A percentile compares a stretch with the other conserved stretches of the same genome.
These are phyloP conservation scores for Eupithecia insigniata DNA, from an alignment of 2,888 invertebrate genomes.

Conservation along the genomic window DNA sequence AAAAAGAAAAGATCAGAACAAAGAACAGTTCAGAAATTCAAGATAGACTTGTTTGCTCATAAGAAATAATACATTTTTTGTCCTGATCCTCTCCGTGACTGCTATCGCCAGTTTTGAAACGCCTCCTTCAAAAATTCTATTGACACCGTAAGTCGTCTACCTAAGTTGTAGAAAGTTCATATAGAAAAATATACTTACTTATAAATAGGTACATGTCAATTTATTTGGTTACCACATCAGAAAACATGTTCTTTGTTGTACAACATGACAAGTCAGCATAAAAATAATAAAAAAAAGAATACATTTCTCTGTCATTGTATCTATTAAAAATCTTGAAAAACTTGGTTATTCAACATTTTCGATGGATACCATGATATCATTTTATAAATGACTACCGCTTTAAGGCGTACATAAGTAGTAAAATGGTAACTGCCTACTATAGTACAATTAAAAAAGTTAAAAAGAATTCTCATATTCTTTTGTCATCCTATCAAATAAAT, in stretches of 20 bases:
- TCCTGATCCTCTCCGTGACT: not conserved
- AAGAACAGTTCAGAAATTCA: not conserved
- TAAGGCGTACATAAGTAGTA: too few relatives aligned
- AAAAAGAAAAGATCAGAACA: not conserved
- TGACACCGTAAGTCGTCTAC: slow-evolving; percentile 49
- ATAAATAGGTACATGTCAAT: slow-evolving; percentile 62
- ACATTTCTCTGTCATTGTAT: not conserved
- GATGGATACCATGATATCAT: too few relatives aligned
- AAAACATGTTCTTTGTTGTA: not conserved
- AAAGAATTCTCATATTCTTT: too few relatives aligned
- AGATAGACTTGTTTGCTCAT: not conserved
- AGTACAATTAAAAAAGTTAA: too few relatives aligned
- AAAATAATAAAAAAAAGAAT: not conserved
- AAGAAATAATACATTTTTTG: too few relatives aligned
- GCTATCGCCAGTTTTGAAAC: not conserved
- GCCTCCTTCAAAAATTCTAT: slow-evolving; percentile 36
- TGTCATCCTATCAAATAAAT: not conserved
- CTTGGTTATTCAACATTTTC: not conserved
- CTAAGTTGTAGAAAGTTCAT: slow-evolving; percentile 74
- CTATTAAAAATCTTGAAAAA: too few relatives aligned
- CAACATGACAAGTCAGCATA: not conserved
- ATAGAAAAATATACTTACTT: slow-evolving; percentile 77
- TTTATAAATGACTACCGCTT: too few relatives aligned
- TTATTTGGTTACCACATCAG: slow-evolving; percentile 43
- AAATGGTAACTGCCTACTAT: too few relatives aligned